Evolutionary conservation across 37 sponge, comb jelly and placozoan genomes (phyloP).

Genomic region (Hexactinellida sp.): DNA sequence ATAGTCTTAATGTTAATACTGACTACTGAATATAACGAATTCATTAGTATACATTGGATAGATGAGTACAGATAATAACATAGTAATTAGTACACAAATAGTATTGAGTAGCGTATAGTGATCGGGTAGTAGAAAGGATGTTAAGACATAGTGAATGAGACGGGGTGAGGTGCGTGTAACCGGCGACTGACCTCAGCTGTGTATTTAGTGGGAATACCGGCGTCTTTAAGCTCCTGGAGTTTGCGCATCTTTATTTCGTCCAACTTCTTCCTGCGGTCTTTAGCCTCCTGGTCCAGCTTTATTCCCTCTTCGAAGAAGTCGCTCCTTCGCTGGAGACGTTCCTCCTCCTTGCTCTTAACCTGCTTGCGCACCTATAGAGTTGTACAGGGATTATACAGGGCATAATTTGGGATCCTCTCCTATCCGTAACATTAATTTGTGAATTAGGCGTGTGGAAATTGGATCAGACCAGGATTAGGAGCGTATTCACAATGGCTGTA

Average conservation of each 20-base stretch:
- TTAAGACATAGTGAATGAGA: constrained; percentile 68
- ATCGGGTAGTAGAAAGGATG: background rate
- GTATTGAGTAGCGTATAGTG: background rate
- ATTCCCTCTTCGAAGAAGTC: constrained; percentile 93
- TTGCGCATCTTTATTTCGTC: constrained; percentile 92
- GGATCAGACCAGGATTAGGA: no score
- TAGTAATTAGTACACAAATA: background rate
- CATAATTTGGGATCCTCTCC: no score
- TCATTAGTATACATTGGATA: background rate
- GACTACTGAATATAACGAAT: no score
- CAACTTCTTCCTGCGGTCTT: constrained; percentile 63
- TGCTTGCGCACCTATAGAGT: constrained; percentile 57
- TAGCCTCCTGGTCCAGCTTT: constrained; percentile 88
- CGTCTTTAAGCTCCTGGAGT: constrained; percentile 63
- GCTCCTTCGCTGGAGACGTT: constrained; percentile 41
- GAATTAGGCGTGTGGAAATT: no score
- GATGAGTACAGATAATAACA: background rate
- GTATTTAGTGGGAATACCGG: constrained; percentile 91
- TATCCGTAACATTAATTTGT: no score
- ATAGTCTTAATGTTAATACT: no score
- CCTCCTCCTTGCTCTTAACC: constrained; percentile 71
- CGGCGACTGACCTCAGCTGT: constrained; percentile 83
- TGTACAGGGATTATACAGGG: background rate
- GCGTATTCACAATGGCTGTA: no score
- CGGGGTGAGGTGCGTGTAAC: constrained; percentile 69